Conservation (phyloP, 2,797 vertebrate species). For the Tadarida brasiliensis region DNA sequence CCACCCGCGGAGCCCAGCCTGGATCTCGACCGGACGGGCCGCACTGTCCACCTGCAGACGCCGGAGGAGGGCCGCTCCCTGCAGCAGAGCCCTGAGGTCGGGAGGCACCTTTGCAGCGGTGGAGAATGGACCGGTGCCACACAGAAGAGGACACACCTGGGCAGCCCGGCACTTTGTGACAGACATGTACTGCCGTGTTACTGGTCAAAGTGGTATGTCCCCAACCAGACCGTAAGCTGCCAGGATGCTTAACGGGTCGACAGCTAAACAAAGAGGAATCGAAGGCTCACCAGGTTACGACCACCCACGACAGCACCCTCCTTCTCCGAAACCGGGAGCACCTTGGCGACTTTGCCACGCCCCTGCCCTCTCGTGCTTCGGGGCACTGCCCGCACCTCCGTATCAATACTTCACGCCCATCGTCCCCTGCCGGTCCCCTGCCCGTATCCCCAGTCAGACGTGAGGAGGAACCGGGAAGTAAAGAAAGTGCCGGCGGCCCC, state of each 20-base stretch:
- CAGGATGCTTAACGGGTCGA: rapidly evolving
- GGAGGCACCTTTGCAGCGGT: background rate
- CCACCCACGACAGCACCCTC: rapidly evolving
- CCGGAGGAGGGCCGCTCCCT: rapidly evolving
- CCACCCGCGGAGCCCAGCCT: background rate
- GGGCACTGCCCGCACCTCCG: rapidly evolving
- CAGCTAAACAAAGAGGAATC: rapidly evolving
- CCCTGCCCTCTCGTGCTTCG: background rate
- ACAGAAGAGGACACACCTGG: rapidly evolving
- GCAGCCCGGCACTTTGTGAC: too few species aligned
- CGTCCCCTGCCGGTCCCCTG: background rate
- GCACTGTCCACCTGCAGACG: background rate
- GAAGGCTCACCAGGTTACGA: rapidly evolving
- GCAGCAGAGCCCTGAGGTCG: rapidly evolving
- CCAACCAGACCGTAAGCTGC: background rate
- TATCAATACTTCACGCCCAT: background rate
- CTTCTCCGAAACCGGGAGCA: rapidly evolving
- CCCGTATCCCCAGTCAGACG: rapidly evolving
- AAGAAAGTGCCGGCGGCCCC: background rate
- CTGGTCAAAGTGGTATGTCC: rapidly evolving
- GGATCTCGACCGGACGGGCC: rapidly evolving
- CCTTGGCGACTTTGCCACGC: rapidly evolving
- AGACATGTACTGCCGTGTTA: rapidly evolving
- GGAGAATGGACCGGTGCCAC: rapidly evolving
- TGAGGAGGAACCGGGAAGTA: background rate